Evolutionary conservation across 2,888 invertebrate species (phyloP), one percentile per base, ranked within the genome.

Genomic region (Cheilosia vulpina): DNA sequence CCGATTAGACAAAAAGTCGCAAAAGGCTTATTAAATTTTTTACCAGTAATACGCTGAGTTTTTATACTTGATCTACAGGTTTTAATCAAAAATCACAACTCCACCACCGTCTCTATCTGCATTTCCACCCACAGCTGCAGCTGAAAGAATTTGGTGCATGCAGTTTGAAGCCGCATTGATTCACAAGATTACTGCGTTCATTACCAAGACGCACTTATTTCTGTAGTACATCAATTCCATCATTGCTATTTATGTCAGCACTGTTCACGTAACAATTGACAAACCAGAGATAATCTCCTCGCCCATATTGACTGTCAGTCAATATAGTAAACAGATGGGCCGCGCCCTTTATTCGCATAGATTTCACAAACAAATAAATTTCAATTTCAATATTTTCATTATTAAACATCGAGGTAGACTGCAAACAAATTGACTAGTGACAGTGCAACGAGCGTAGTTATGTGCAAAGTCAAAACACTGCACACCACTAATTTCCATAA

Each of bases 301-400:
- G 19, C 19, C 57, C 5, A 47, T 47, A 53, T 57, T 55, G 27
- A 55, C 43, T 55, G 65, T 41, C 52, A 66, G 53, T 53, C 19
- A n/a, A 43, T 15, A 41, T 13, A 31, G 9, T 31, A 31, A 31
- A 5, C 34, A 38, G n/a, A 17, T 21, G 11, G 58, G 47, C 68
- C 60, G 71, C 71, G 77, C 77, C 77, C 62, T 45, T 60, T 60
- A 55, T 69, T 69, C 69, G 27, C 69, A 77, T 62, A 31, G 13
- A 69, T 63, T 78, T 55, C 17, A 43, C 34, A 38, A 78, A 50
- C n/a, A 62, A 71, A 71, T 71, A 77, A 62, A 69, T 45, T 50
- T 71, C 43, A 77, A 77, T 77, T 60, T 60, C 43, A 73, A 41
- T 17, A 58, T 27, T 47, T 38, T 19, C 38, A 41, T 58, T 58